These are phyloP conservation scores for Diplosoma virens DNA, from an alignment of 23 tunicate genomes.

Conservation along the genomic window DNA sequence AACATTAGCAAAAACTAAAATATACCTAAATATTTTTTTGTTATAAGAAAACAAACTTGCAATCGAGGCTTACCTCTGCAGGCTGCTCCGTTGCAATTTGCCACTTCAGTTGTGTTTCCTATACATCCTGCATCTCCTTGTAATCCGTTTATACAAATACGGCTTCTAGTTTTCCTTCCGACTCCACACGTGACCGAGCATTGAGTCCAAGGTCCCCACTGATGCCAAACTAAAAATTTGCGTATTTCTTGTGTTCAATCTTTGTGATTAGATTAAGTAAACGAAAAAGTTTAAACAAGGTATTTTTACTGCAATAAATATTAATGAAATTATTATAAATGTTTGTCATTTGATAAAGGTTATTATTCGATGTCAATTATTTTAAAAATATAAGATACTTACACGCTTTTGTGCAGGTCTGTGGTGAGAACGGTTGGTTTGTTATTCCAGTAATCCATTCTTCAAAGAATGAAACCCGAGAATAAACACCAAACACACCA, in stretches of 20 bases:
- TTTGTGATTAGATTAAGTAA: too few species aligned
- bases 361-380: background rate
- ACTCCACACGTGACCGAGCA: slow-evolving; percentile 48
- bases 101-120: background rate
- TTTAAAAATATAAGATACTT: too few species aligned
- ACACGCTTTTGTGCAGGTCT: background rate
- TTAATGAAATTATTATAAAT: too few species aligned
- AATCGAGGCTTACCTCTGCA: background rate
- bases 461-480: background rate
- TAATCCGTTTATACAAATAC: slow-evolving; percentile 26
- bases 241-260: too few species aligned
- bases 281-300: too few species aligned
- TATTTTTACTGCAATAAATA: too few species aligned
- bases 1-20: too few species aligned
- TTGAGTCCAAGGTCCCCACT: slow-evolving; percentile 41
- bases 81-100: background rate
- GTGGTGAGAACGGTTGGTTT: background rate
- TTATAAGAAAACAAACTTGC: too few species aligned
- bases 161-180: background rate
- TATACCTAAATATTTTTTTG: too few species aligned
- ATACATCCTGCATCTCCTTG: slow-evolving; percentile 35
- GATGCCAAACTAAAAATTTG: slow-evolving; percentile 9
- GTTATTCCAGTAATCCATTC: slow-evolving; percentile 19
- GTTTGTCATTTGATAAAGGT: too few species aligned
- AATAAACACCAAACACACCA: slow-evolving; percentile 15